Percentiles rank a stretch among this genome's conserved stretches.
These are phyloP conservation scores for Phodopus roborovskii DNA, from an alignment of 2,113 vertebrate species.

Conservation along the genomic window DNA sequence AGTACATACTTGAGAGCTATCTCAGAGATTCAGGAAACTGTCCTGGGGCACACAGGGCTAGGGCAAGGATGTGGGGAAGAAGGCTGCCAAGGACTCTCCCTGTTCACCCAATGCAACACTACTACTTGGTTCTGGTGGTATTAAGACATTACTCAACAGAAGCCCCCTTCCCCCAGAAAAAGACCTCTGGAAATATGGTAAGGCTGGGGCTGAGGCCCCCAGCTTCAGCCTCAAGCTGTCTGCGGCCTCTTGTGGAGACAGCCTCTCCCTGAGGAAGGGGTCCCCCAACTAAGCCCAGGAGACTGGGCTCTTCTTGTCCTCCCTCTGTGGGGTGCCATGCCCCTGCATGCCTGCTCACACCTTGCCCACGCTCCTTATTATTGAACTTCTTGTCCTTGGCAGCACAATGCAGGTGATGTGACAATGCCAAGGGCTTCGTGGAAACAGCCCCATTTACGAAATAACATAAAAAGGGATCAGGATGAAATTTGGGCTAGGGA, in stretches of 20 bases:
- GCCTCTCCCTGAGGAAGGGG: neutral
- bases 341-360: neutral
- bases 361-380: conserved; percentile 5
- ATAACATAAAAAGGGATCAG: conserved; percentile 22
- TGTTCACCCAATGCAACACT: neutral
- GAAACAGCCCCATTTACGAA: conserved; percentile 64
- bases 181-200: neutral
- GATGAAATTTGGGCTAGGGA: conserved; percentile 18
- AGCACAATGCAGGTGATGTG: neutral
- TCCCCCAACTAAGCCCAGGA: neutral
- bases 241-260: neutral
- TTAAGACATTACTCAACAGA: neutral
- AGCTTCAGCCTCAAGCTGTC: neutral
- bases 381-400: conserved; percentile 62
- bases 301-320: neutral
- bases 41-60: neutral
- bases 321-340: neutral
- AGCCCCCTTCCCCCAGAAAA: neutral
- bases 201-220: neutral
- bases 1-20: neutral
- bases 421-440: conserved; percentile 38
- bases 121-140: neutral
- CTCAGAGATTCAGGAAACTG: accelerated
- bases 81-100: neutral
- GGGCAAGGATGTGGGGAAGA: neutral